Evolutionary conservation across 1,140 invertebrate genomes (phyloP), one percentile per base, ranked within the genome.

Genomic region (Pseudomyrmex cubaensis): DNA sequence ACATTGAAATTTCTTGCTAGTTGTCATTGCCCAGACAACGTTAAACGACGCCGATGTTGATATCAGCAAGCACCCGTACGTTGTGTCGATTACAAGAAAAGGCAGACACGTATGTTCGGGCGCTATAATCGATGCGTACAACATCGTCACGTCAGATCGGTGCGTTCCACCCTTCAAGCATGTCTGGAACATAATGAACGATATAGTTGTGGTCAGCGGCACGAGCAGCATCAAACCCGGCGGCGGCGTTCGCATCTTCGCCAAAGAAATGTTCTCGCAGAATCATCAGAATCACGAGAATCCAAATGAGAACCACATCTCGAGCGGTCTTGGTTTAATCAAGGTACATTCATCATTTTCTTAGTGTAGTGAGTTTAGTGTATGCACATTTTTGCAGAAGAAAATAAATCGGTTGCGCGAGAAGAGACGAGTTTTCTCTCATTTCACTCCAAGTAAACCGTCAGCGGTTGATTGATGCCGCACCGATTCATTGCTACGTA

Each of bases 231-330:
- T 78, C 0, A 78, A 57, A 46, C 52, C n/a, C 2, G 50, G 50
- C 17, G 50, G 50, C 17, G 75, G 63, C 12, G 12, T 12, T 17
- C 10, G 10, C 8, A 62, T 17, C 15, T 75, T 17, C 4, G 46
- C 35, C 44, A 75, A 75, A n/a, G 73, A 75, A 50, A 50, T 63
- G 73, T 75, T 75, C 73, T 75, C 73, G 0, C 73, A 75, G 50
- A 75, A 75, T 75, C 73, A 75, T 17, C 10, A 35, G 35, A 35
- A 63, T 13, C 1, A n/a, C 4, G 35, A 35, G 35, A 75, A 75
- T 12, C 73, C 73, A 12, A 1, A 15, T 35, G 20, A 75, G 0
- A 75, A 75, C 50, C 7, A 22, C 15, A 9, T 75, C 15, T 50
- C 15, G n/a, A 63, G 59, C 44, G 46, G 73, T n/a, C 59, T 75